These are phyloP conservation scores for Mugil cephalus DNA, from an alignment of 2,113 vertebrate genomes.

Conservation along the genomic window DNA sequence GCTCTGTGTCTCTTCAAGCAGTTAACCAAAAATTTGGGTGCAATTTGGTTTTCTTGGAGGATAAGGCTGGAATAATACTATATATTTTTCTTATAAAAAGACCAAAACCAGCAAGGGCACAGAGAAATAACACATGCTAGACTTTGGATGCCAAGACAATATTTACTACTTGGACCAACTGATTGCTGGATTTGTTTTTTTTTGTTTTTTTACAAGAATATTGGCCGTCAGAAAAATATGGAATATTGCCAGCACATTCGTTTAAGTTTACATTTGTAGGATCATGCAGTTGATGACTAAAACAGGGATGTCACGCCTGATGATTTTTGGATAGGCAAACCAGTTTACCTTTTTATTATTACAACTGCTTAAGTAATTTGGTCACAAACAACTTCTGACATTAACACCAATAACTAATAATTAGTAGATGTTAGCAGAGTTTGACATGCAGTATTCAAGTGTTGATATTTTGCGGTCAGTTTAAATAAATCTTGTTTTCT, in stretches of 20 bases:
- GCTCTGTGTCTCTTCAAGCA: not conserved
- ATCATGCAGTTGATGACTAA: not conserved
- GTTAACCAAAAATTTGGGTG: not conserved
- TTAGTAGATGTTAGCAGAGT: not conserved
- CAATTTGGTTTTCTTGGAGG: not conserved
- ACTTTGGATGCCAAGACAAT: not conserved
- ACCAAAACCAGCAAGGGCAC: not conserved
- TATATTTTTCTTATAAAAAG: not conserved
- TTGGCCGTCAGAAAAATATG: not conserved
- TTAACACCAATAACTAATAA: not conserved
- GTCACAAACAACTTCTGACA: not conserved
- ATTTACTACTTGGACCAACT: not conserved
- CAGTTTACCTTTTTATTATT: not conserved
- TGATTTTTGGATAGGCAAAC: not conserved
- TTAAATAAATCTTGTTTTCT: not conserved
- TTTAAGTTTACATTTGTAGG: not conserved
- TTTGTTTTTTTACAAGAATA: not conserved
- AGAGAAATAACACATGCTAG: not conserved
- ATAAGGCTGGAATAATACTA: not conserved
- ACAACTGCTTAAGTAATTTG: not conserved
- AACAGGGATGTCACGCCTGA: not conserved
- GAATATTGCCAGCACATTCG: not conserved
- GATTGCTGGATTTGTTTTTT: not conserved
- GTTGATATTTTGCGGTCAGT: not conserved
- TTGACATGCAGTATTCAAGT: too few relatives aligned